phyloP scores from a whole-genome alignment of 2,113 vertebrate species.

The Takifugu flavidus region DNA sequence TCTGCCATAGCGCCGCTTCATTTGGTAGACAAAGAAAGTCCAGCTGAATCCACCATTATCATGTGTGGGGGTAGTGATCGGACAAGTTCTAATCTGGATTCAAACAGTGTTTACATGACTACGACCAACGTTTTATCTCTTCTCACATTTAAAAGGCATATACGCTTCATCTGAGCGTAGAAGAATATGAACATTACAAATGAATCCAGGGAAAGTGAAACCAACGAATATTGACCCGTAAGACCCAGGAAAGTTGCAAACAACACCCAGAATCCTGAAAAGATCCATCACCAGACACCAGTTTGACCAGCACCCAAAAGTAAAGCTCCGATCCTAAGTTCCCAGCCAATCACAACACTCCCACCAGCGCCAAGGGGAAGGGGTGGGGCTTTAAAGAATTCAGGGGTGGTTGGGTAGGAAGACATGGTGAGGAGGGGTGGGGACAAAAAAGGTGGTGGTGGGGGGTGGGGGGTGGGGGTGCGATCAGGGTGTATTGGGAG shows the following conservation, averaged over 20 bases:
- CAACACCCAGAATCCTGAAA: slow-evolving; percentile 39
- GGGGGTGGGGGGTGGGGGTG: slow-evolving; percentile 32
- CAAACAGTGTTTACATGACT: no score
- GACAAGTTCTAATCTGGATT: no score
- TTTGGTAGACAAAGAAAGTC: no score
- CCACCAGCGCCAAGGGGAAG: slow-evolving; percentile 36
- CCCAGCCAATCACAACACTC: slow-evolving; percentile 41
- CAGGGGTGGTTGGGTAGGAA: slow-evolving; percentile 33
- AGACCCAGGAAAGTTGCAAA: slow-evolving; percentile 33
- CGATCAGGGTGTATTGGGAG: slow-evolving; percentile 48
- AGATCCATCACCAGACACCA: slow-evolving; percentile 34
- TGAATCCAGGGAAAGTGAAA: background rate
- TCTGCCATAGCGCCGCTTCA: no score
- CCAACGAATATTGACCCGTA: slow-evolving; percentile 31
- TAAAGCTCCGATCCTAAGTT: slow-evolving; percentile 20
- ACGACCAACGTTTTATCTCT: no score
- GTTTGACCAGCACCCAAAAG: slow-evolving; percentile 27
- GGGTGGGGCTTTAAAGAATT: slow-evolving; percentile 33
- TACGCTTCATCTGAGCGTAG: background rate
- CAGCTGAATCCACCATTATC: no score
- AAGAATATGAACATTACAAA: slow-evolving; percentile 4
- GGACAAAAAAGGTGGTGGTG: slow-evolving; percentile 28
- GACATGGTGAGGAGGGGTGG: slow-evolving; percentile 43
- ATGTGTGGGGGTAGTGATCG: no score
- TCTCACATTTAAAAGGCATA: no score